Percentiles rank a stretch among this genome's conserved stretches.
These are phyloP conservation scores for Holacanthella duospinosa DNA, from an alignment of 2,888 invertebrate species.

Conservation along the genomic window DNA sequence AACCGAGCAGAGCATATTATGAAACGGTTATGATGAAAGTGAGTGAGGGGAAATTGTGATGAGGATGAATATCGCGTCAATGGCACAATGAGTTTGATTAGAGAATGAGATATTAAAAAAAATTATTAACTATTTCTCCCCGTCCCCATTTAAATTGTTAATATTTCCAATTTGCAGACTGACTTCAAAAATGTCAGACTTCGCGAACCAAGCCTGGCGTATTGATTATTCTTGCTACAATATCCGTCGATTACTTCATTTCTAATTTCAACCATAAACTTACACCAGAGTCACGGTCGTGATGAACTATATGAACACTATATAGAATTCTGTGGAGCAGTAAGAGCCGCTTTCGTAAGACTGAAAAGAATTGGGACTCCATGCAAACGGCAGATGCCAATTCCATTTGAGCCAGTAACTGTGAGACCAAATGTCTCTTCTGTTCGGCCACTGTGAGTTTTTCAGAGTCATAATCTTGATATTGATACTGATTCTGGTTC, in stretches of 20 bases:
- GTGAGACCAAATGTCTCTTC: slow-evolving; percentile 47
- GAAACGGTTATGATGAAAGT: no score
- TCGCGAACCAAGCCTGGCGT: no score
- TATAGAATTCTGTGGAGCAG: slow-evolving; percentile 51
- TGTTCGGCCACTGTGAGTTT: slow-evolving; percentile 45
- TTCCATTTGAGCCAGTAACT: slow-evolving; percentile 48
- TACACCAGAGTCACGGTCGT: slow-evolving; percentile 40
- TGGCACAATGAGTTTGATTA: no score
- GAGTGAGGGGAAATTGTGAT: no score
- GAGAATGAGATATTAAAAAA: no score
- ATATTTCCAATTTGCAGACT: no score
- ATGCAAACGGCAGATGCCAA: slow-evolving; percentile 49
- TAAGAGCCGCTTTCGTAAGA: slow-evolving; percentile 48
- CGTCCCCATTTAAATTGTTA: no score
- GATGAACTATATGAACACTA: slow-evolving; percentile 49
- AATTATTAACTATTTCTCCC: no score
- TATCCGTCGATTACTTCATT: neutral
- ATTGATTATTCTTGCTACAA: neutral
- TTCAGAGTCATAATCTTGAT: slow-evolving; percentile 47
- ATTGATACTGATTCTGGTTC: neutral
- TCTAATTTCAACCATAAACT: neutral
- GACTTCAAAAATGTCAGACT: no score
- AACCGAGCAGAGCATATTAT: no score
- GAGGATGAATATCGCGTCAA: no score
- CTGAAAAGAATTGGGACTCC: slow-evolving; percentile 50